Evolutionary conservation across 2,797 vertebrate species (phyloP).

Genomic region (Tragelaphus eurycerus): DNA sequence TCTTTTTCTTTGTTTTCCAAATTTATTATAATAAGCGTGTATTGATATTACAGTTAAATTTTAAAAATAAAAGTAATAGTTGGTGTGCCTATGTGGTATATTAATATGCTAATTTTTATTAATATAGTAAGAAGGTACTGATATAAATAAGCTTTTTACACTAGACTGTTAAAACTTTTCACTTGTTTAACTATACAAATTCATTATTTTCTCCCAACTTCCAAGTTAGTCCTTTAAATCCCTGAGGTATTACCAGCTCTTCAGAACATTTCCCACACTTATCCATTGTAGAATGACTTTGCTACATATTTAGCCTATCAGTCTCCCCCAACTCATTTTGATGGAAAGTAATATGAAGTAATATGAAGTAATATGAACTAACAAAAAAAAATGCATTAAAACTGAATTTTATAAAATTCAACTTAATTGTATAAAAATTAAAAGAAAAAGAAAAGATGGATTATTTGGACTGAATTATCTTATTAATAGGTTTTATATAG

Average conservation of each 20-base stretch:
- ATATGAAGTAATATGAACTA: no score
- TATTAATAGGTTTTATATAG: neutral
- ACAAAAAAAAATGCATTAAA: slow-evolving; percentile 32
- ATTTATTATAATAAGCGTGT: slow-evolving; percentile 22
- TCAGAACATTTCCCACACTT: neutral
- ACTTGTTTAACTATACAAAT: neutral
- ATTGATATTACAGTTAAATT: slow-evolving; percentile 37
- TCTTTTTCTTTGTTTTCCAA: slow-evolving; percentile 26
- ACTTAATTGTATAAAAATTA: neutral
- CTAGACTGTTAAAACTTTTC: neutral
- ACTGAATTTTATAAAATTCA: slow-evolving; percentile 36
- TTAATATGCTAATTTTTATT: slow-evolving; percentile 36
- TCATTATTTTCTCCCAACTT: neutral
- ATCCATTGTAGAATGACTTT: slow-evolving; percentile 5
- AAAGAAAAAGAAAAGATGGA: neutral
- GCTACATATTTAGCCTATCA: neutral
- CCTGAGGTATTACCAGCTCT: neutral
- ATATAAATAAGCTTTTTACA: slow-evolving; percentile 25
- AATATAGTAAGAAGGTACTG: neutral
- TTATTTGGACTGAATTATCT: neutral
- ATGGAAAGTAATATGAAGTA: neutral
- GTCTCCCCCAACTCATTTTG: neutral
- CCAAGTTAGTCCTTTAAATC: neutral
- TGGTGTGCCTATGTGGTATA: slow-evolving; percentile 12
- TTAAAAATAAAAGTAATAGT: slow-evolving; percentile 31